Conservation (phyloP, 2,113 vertebrate genomes). For the Guaruba guarouba region DNA sequence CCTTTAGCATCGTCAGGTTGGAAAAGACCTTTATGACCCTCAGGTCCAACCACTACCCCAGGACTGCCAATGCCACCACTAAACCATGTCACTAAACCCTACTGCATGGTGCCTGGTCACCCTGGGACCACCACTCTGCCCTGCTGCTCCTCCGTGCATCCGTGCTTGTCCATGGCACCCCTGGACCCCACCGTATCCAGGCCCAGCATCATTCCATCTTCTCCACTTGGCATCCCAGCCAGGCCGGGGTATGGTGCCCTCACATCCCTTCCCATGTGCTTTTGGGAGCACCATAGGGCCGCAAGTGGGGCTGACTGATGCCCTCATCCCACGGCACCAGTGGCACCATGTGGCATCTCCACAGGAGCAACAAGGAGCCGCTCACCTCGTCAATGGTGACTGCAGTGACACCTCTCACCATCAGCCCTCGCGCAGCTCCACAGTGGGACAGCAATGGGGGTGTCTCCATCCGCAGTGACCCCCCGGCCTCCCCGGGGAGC, state of each 20-base stretch:
- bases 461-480: fast-evolving
- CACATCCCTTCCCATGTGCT: fast-evolving
- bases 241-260: fast-evolving
- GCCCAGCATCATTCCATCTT: background rate
- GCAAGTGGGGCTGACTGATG: fast-evolving
- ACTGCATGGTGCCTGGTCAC: fast-evolving
- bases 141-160: background rate
- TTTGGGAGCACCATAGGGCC: background rate
- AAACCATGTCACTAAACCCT: background rate
- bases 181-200: fast-evolving
- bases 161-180: fast-evolving
- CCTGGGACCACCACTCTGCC: background rate
- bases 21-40: background rate
- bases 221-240: fast-evolving
- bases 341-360: fast-evolving
- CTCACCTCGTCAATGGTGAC: fast-evolving
- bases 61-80: background rate
- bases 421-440: background rate
- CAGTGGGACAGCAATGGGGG: fast-evolving
- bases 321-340: background rate
- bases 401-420: fast-evolving
- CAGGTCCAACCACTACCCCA: background rate
- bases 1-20: background rate
- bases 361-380: fast-evolving
- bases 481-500: background rate